Evolutionary conservation across 1,140 invertebrate genomes (phyloP).

Genomic region (Sipha flava): DNA sequence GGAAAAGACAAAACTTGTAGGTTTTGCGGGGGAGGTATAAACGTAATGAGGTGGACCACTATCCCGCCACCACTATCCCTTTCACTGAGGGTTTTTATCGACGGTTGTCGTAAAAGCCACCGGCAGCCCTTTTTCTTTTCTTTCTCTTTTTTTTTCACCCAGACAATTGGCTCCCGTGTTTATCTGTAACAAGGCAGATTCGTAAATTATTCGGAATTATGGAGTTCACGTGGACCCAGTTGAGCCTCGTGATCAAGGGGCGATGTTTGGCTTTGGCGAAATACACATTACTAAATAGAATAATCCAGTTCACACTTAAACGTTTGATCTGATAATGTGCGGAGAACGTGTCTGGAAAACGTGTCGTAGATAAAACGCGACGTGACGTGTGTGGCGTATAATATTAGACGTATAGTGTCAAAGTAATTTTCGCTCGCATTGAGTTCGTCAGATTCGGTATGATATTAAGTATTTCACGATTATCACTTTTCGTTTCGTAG

Average conservation of each 20-base stretch:
- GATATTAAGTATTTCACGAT: too few species aligned
- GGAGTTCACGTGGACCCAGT: slow-evolving; percentile 19
- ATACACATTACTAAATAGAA: neutral
- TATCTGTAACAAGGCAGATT: slow-evolving; percentile 7
- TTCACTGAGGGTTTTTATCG: neutral
- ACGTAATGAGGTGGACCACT: slow-evolving; percentile 30
- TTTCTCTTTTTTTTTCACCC: neutral
- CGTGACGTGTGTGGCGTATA: neutral
- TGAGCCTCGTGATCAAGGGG: neutral
- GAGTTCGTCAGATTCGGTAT: neutral
- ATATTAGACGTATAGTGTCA: neutral
- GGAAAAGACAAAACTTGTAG: slow-evolving; percentile 26
- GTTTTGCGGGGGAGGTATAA: neutral
- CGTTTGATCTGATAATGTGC: neutral
- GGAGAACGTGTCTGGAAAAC: neutral
- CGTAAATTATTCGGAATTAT: slow-evolving; percentile 23
- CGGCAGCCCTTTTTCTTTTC: slow-evolving; percentile 14
- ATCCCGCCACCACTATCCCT: neutral
- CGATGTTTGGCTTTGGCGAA: neutral
- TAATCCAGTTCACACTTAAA: neutral
- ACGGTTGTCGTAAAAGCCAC: slow-evolving; percentile 27
- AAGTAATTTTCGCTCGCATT: neutral
- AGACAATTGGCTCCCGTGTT: slow-evolving; percentile 13
- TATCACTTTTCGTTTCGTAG: too few species aligned
- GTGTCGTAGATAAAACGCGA: neutral